phyloP scores from a whole-genome alignment of 2,113 vertebrate genomes.

The Corythaixoides concolor region DNA sequence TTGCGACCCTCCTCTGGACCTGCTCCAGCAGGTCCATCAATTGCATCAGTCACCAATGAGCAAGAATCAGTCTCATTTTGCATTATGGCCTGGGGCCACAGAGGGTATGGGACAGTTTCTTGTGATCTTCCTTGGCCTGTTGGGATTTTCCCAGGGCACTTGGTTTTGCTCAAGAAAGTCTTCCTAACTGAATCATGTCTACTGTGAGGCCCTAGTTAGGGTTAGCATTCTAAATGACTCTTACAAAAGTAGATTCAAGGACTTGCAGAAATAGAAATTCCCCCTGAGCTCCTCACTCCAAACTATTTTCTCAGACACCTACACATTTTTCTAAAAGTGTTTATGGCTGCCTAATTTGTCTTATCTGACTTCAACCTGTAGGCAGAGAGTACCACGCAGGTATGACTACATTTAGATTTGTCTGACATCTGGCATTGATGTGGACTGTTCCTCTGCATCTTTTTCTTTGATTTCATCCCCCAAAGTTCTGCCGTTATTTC shows the following conservation, averaged over 20 bases:
- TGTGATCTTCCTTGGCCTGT: not conserved
- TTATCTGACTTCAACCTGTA: not conserved
- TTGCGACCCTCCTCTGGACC: too few relatives aligned
- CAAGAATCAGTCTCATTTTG: not conserved
- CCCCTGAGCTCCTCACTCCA: not conserved
- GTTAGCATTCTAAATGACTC: not conserved
- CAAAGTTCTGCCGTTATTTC: not conserved
- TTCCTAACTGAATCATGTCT: not conserved
- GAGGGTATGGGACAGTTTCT: not conserved
- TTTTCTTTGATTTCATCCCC: not conserved
- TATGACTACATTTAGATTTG: not conserved
- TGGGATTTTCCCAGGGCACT: not conserved
- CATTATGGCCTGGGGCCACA: not conserved
- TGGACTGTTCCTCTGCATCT: not conserved
- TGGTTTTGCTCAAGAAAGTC: not conserved
- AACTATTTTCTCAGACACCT: not conserved
- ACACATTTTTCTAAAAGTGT: not conserved
- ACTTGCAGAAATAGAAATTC: not conserved
- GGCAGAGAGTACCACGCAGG: not conserved
- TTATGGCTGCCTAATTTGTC: not conserved
- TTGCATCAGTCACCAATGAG: not conserved
- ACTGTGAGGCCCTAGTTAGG: not conserved
- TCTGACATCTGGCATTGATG: not conserved
- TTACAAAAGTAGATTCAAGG: not conserved
- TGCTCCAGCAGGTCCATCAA: too few relatives aligned